A percentile compares a stretch with the other conserved stretches of the same genome.
Evolutionary conservation across 2,113 vertebrate genomes (phyloP).

Genomic region (Dipodomys stephensi): DNA sequence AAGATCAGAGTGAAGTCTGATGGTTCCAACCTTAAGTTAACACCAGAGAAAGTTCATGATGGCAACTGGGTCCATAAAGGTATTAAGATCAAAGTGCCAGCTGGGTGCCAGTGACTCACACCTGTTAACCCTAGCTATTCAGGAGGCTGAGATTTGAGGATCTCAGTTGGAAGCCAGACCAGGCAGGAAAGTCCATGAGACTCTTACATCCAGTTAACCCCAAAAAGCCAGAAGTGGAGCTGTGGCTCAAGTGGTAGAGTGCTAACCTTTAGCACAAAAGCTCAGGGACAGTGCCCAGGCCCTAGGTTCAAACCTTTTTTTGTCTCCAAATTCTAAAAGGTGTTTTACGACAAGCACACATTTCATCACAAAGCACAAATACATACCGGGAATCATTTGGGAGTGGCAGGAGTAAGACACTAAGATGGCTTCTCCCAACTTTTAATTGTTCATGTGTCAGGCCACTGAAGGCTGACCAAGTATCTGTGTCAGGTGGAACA

Average conservation of each 20-base stretch:
- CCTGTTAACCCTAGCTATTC: too few relatives aligned
- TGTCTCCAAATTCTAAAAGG: not conserved
- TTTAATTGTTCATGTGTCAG: not conserved
- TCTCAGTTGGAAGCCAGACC: too few relatives aligned
- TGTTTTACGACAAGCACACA: not conserved
- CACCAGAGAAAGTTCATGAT: not conserved
- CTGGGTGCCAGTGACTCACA: too few relatives aligned
- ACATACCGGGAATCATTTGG: not conserved
- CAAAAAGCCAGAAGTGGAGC: too few relatives aligned
- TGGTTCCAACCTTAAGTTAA: not conserved
- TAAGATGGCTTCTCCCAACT: not conserved
- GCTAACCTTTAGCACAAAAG: too few relatives aligned
- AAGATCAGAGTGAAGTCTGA: slow-evolving; percentile 10
- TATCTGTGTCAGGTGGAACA: not conserved
- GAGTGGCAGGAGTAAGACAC: not conserved
- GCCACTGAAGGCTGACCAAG: not conserved
- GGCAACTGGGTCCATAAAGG: not conserved
- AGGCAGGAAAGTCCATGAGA: too few relatives aligned
- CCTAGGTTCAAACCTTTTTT: not conserved
- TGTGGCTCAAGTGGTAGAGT: too few relatives aligned
- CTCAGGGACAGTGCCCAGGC: too few relatives aligned
- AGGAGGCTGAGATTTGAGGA: too few relatives aligned
- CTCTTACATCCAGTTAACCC: too few relatives aligned
- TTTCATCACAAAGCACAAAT: not conserved
- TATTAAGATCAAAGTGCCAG: not conserved